Evolutionary conservation across 1,140 invertebrate genomes (phyloP).

Genomic region (Meloidogyne chitwoodi): DNA sequence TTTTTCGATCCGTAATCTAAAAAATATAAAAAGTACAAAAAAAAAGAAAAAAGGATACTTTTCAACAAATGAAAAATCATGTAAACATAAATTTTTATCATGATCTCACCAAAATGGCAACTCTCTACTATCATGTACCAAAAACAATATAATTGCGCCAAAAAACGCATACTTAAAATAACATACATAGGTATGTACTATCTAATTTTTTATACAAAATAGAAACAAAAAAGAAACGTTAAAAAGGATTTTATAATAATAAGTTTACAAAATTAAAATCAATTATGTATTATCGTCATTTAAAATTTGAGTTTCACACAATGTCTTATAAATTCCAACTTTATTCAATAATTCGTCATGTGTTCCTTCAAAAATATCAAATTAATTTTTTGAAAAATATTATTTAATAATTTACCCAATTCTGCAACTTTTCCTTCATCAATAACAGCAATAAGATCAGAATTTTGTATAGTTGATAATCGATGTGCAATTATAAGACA

Average conservation of each 20-base stretch:
- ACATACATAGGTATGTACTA: too few species aligned
- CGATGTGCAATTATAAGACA: constrained; percentile 70
- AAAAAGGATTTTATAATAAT: not conserved
- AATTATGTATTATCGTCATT: constrained; percentile 22
- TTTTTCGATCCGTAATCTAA: not conserved
- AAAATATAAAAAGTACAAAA: not conserved
- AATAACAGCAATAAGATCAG: constrained; percentile 66
- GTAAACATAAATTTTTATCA: too few species aligned
- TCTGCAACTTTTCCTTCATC: constrained; percentile 43
- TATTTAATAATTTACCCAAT: constrained; percentile 21
- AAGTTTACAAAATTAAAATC: not conserved
- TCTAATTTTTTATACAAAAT: too few species aligned
- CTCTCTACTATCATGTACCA: too few species aligned
- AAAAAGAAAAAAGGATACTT: too few species aligned
- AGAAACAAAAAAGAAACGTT: not conserved
- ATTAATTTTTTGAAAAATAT: not conserved
- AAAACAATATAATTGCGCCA: too few species aligned
- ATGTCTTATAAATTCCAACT: constrained; percentile 39
- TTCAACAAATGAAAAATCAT: too few species aligned
- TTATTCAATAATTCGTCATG: constrained; percentile 37
- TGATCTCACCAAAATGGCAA: too few species aligned
- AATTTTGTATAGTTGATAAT: constrained; percentile 71
- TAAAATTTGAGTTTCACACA: constrained; percentile 45
- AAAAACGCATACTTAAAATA: too few species aligned
- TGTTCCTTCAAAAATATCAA: constrained; percentile 20